Conservation (phyloP, 2,113 vertebrate species). For the Pseudorhombus dupliciocellatus region DNA sequence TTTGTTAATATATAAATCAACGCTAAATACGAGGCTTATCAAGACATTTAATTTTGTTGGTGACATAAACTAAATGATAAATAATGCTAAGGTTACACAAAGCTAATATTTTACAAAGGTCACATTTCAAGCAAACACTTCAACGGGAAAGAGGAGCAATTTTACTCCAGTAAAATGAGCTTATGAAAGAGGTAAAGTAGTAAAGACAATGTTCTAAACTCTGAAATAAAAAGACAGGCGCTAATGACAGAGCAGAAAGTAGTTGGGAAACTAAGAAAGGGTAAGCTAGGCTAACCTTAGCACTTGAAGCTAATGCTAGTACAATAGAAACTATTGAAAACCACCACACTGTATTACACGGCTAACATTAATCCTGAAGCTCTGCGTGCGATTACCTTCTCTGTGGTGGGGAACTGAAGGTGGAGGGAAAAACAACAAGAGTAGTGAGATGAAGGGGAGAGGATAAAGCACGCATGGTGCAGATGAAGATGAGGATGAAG, state of each 20-base stretch:
- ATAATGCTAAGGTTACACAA: too few species aligned
- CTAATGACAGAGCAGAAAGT: background rate
- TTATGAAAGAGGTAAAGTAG: background rate
- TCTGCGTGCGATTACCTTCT: slow-evolving; percentile 79
- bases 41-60: too few species aligned
- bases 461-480: background rate
- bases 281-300: slow-evolving; percentile 8
- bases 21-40: too few species aligned
- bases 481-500: background rate
- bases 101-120: too few species aligned
- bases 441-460: slow-evolving; percentile 37
- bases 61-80: too few species aligned
- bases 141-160: background rate
- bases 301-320: background rate
- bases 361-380: background rate
- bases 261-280: background rate
- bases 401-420: slow-evolving; percentile 81
- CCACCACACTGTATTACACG: background rate
- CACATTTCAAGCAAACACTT: too few species aligned
- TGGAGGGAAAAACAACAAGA: slow-evolving; percentile 31
- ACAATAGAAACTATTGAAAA: background rate
- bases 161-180: background rate
- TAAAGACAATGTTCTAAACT: background rate
- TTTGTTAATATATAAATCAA: background rate
- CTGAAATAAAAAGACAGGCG: background rate